Evolutionary conservation across 2,888 invertebrate species (phyloP).

Genomic region (Acanthosoma haemorrhoidale): DNA sequence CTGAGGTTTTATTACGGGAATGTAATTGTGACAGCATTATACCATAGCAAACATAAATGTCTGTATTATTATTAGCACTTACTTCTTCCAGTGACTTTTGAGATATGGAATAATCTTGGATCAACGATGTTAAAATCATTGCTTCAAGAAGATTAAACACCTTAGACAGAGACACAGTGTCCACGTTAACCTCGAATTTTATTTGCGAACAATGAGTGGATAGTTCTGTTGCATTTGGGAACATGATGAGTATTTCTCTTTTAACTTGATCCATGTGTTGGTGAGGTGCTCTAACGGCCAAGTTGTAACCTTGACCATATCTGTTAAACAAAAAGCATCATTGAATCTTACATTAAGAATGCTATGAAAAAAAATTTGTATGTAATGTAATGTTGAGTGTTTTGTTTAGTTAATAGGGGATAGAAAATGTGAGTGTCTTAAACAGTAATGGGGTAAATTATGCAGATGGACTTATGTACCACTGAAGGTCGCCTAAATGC

Average conservation of each 20-base stretch:
- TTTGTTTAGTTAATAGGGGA: too few species aligned
- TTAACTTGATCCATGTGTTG: slow-evolving; percentile 27
- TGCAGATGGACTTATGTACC: too few species aligned
- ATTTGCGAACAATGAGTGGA: slow-evolving; percentile 31
- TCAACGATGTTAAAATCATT: slow-evolving; percentile 20
- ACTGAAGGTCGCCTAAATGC: too few species aligned
- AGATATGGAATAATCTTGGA: slow-evolving; percentile 33
- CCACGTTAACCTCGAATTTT: slow-evolving; percentile 29
- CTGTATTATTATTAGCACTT: not conserved
- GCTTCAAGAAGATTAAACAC: slow-evolving; percentile 29
- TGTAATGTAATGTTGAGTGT: too few species aligned
- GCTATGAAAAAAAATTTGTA: too few species aligned
- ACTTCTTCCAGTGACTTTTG: slow-evolving; percentile 36
- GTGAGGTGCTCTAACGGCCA: slow-evolving; percentile 28
- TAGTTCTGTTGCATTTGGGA: slow-evolving; percentile 29
- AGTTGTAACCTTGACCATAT: slow-evolving; percentile 34
- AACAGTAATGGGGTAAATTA: too few species aligned
- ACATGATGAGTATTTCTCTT: slow-evolving; percentile 11
- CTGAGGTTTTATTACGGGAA: too few species aligned
- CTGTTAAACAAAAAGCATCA: too few species aligned
- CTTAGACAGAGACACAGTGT: slow-evolving; percentile 27
- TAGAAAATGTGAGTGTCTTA: too few species aligned
- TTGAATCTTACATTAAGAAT: too few species aligned
- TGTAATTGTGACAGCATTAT: too few species aligned
- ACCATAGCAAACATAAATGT: too few species aligned